Evolutionary conservation across 1,140 invertebrate species (phyloP).

Genomic region (Radopholus similis): DNA sequence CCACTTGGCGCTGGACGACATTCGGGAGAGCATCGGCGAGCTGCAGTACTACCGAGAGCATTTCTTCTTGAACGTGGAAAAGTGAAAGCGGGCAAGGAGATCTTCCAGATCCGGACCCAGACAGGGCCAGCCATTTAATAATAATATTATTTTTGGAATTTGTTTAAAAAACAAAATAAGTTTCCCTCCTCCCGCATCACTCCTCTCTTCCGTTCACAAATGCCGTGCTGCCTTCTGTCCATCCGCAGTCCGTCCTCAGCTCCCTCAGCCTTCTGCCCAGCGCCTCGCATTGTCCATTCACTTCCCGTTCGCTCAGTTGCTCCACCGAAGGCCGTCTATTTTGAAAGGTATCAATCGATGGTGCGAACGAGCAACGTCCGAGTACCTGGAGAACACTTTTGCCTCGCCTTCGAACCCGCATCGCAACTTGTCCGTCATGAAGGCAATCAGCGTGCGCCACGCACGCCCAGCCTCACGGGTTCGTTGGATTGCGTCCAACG

Average conservation of each 20-base stretch:
- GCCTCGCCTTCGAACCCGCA: slow-evolving; percentile 41
- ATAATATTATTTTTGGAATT: neutral
- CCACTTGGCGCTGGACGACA: slow-evolving; percentile 38
- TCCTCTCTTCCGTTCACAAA: neutral
- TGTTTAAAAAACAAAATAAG: neutral
- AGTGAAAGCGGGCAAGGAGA: neutral
- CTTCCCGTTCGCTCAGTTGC: neutral
- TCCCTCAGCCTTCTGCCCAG: slow-evolving; percentile 22
- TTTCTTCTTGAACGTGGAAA: neutral
- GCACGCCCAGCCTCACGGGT: slow-evolving; percentile 45
- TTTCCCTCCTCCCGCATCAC: neutral
- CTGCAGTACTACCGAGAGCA: slow-evolving; percentile 15
- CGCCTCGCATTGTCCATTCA: slow-evolving; percentile 7
- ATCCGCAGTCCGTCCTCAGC: slow-evolving; percentile 31
- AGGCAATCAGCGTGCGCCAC: slow-evolving; percentile 45
- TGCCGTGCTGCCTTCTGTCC: neutral
- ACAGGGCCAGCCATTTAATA: neutral
- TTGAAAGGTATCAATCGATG: too few species aligned
- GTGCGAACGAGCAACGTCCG: neutral
- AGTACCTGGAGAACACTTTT: slow-evolving; percentile 43
- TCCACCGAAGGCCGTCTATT: slow-evolving; percentile 9
- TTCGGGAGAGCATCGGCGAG: slow-evolving; percentile 19
- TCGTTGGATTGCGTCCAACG: slow-evolving; percentile 48
- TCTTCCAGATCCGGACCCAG: neutral
- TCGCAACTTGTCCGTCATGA: slow-evolving; percentile 43